These are phyloP conservation scores for Antrozous pallidus DNA, from an alignment of 2,797 vertebrate species.

Conservation along the genomic window DNA sequence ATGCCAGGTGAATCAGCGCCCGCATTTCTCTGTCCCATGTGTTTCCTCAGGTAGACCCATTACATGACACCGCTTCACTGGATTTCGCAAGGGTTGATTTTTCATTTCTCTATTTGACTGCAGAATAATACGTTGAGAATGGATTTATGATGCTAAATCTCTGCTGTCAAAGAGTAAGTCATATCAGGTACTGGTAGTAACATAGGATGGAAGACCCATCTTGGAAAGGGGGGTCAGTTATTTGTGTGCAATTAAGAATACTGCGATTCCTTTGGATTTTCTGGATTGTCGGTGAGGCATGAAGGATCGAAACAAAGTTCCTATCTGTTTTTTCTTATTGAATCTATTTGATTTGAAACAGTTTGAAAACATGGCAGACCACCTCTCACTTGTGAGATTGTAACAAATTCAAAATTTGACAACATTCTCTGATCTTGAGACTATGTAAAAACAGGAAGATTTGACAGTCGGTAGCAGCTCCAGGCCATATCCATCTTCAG, in stretches of 20 bases:
- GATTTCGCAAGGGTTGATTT: not conserved
- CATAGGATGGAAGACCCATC: not conserved
- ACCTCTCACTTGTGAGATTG: too few species aligned
- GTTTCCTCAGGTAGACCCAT: not conserved
- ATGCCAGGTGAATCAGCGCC: not conserved
- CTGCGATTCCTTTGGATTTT: not conserved
- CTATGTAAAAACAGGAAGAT: not conserved
- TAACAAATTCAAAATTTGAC: not conserved
- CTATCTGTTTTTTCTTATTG: not conserved
- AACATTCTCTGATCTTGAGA: not conserved
- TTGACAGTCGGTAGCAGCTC: not conserved
- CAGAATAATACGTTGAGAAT: not conserved
- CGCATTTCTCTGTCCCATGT: not conserved
- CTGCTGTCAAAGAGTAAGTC: not conserved
- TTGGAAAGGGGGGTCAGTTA: rapidly evolving
- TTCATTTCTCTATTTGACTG: not conserved
- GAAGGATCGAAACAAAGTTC: not conserved
- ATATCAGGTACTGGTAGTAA: not conserved
- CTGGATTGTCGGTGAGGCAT: not conserved
- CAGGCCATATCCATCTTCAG: not conserved
- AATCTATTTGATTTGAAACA: not conserved
- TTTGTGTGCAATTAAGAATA: rapidly evolving
- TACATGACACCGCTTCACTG: not conserved
- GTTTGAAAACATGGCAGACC: not conserved
- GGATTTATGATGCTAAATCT: not conserved